phyloP scores from a whole-genome alignment of 1,140 invertebrate genomes.

The Wasmannia auropunctata region DNA sequence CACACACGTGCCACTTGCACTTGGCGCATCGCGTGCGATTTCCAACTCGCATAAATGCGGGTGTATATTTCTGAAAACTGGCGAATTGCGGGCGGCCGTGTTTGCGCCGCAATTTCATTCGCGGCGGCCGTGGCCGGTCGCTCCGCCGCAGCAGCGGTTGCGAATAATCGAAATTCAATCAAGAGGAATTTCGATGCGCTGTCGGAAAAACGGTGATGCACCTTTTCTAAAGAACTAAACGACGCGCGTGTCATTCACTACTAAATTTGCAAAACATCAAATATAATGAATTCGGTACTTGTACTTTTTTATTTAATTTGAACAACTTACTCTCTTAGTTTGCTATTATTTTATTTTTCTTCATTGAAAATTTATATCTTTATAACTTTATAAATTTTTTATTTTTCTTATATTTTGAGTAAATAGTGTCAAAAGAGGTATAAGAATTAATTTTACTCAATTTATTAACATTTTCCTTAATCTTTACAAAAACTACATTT shows the following conservation, averaged over 20 bases:
- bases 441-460: neutral
- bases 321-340: neutral
- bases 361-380: neutral
- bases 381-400: neutral
- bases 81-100: conserved; percentile 36
- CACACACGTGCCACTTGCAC: neutral
- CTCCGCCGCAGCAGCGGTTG: conserved; percentile 42
- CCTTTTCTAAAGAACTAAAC: conserved; percentile 29
- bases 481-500: neutral
- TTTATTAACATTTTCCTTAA: neutral
- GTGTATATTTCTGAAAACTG: conserved; percentile 40
- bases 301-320: neutral
- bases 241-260: neutral
- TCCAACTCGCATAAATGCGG: conserved; percentile 46
- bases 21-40: conserved; percentile 29
- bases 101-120: conserved; percentile 63
- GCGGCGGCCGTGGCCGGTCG: neutral
- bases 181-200: conserved; percentile 58
- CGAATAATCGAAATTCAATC: conserved; percentile 71
- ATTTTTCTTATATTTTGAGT: neutral
- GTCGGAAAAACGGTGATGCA: conserved; percentile 23
- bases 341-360: neutral
- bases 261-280: conserved; percentile 19
- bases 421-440: neutral
- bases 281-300: neutral